A percentile compares a stretch with the other conserved stretches of the same genome.
Conservation (phyloP, 2,797 vertebrate species). For the Melanogrammus aeglefinus region DNA sequence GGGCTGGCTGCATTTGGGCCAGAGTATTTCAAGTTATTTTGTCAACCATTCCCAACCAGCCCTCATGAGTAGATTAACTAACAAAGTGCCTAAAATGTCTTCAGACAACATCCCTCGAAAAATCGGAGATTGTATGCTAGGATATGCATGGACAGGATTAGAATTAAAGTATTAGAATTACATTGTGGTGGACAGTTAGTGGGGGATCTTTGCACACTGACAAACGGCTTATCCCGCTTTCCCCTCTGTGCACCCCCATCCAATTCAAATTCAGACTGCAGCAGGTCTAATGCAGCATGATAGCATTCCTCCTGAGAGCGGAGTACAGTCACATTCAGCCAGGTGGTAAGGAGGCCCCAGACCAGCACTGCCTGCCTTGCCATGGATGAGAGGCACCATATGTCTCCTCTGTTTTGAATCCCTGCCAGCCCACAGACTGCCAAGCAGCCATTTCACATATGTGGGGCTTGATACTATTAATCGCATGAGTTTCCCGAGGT, state of each 20-base stretch:
- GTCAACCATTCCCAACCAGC: background rate
- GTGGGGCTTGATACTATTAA: conserved; percentile 44
- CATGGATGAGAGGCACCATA: conserved; percentile 56
- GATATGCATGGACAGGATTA: too few relatives aligned
- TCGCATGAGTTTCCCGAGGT: conserved; percentile 24
- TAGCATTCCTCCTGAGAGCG: conserved; percentile 24
- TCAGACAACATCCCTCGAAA: background rate
- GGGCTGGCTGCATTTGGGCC: background rate
- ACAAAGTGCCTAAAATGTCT: background rate
- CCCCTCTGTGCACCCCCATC: background rate
- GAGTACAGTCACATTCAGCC: conserved; percentile 35
- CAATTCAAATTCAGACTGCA: conserved; percentile 12
- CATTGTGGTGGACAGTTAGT: conserved; percentile 4
- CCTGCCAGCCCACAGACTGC: conserved; percentile 32
- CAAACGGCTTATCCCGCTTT: conserved; percentile 7
- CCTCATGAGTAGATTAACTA: background rate
- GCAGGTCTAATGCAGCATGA: conserved; percentile 23
- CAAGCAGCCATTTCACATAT: conserved; percentile 47
- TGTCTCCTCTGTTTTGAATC: conserved; percentile 50
- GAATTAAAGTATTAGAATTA: background rate
- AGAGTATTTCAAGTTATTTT: background rate
- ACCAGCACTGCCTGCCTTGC: conserved; percentile 52
- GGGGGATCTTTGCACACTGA: conserved; percentile 5
- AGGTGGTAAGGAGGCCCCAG: conserved; percentile 52
- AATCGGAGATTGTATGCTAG: background rate